These are phyloP conservation scores for Podarcis lilfordi DNA, from an alignment of 2,797 vertebrate genomes.

Conservation along the genomic window DNA sequence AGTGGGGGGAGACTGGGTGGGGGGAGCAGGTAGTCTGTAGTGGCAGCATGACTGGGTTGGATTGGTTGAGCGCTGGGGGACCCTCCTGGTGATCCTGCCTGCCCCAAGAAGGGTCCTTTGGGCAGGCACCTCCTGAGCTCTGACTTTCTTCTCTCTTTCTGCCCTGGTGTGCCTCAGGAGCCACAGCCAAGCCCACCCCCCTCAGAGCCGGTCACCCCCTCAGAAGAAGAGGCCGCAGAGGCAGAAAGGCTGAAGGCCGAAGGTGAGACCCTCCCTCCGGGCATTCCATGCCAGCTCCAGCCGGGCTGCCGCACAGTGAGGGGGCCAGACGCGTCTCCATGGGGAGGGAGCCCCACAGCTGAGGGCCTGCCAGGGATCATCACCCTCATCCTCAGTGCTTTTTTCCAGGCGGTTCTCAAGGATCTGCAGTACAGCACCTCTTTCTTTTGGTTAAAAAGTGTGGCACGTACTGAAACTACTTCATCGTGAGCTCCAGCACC, in stretches of 20 bases:
- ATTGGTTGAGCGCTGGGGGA: background rate
- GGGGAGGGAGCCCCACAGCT: too few relatives aligned
- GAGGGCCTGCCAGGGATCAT: too few relatives aligned
- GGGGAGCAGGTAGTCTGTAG: too few relatives aligned
- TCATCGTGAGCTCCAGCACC: too few relatives aligned
- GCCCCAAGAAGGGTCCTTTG: background rate
- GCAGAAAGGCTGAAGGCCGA: slow-evolving; percentile 93
- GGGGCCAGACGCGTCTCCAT: background rate
- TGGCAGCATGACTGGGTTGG: background rate
- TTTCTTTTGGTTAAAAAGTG: too few relatives aligned
- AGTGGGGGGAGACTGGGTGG: too few relatives aligned
- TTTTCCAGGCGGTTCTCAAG: too few relatives aligned
- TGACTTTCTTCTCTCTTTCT: background rate
- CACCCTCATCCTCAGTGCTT: too few relatives aligned
- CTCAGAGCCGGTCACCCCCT: slow-evolving; percentile 69
- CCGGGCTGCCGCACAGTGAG: too few relatives aligned
- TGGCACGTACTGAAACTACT: too few relatives aligned
- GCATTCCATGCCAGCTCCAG: background rate
- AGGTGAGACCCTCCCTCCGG: slow-evolving; percentile 74
- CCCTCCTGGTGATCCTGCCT: background rate
- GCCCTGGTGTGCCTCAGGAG: slow-evolving; percentile 56
- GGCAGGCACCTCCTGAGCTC: background rate
- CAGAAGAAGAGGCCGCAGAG: slow-evolving; percentile 86
- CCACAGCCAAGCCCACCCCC: slow-evolving; percentile 74
- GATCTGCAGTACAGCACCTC: too few relatives aligned